A percentile compares a stretch with the other conserved stretches of the same genome.
Conservation (phyloP, 2,888 invertebrate species). For the Hipparchia semele region DNA sequence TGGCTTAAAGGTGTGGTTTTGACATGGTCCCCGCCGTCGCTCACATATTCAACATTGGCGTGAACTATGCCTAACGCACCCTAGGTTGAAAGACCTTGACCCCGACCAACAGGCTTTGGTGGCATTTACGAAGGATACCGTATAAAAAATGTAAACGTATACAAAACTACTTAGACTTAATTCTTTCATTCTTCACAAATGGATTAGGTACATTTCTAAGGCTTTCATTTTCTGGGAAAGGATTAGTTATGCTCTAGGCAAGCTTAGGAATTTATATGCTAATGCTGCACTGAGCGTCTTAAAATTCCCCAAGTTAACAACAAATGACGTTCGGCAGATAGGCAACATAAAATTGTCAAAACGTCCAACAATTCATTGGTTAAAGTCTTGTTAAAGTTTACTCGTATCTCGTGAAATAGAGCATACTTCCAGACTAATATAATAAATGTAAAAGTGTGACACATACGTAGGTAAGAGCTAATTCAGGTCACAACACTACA, state of each 20-base stretch:
- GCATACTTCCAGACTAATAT: no score
- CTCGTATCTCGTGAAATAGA: no score
- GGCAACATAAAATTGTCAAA: no score
- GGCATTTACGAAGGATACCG: constrained; percentile 36
- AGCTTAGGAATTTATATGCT: constrained; percentile 3
- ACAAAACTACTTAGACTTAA: constrained; percentile 15
- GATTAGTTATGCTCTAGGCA: background rate
- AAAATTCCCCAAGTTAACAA: no score
- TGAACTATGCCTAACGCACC: constrained; percentile 20
- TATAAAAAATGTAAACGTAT: constrained; percentile 37
- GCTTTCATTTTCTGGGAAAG: background rate
- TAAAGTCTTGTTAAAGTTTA: no score
- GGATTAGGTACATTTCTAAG: constrained; percentile 5
- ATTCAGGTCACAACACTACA: constrained; percentile 18
- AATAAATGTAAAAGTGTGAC: background rate
- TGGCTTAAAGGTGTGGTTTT: no score
- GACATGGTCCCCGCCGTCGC: no score
- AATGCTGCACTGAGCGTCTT: background rate
- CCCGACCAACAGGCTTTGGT: constrained; percentile 28
- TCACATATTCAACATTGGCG: no score
- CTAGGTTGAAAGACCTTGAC: constrained; percentile 31
- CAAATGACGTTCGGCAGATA: no score
- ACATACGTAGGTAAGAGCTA: background rate
- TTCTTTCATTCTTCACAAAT: background rate
- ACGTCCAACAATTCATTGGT: no score